Percentiles rank a stretch among this genome's conserved stretches.
Evolutionary conservation across 2,888 invertebrate species (phyloP).

Genomic region (Scaptomyza polygonia): DNA sequence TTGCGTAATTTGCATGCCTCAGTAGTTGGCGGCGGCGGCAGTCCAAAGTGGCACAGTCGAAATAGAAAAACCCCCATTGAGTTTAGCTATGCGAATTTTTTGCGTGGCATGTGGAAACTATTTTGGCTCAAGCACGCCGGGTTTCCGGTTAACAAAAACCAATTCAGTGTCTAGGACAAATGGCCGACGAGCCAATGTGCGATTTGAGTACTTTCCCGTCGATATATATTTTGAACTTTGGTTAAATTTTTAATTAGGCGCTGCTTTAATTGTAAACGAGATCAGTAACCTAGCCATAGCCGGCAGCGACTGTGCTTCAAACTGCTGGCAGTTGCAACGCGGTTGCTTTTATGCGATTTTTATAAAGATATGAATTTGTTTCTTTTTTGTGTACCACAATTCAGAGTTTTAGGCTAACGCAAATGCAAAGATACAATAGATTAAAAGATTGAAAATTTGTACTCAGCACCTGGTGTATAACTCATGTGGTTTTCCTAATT

Average conservation of each 20-base stretch:
- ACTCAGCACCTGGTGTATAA: background rate
- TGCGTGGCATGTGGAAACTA: slow-evolving; percentile 64
- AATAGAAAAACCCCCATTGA: slow-evolving; percentile 39
- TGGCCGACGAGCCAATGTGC: slow-evolving; percentile 33
- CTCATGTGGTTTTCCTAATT: background rate
- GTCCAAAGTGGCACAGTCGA: slow-evolving; percentile 44
- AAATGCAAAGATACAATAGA: background rate
- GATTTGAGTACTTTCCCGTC: slow-evolving; percentile 38
- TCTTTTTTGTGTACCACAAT: slow-evolving; percentile 13
- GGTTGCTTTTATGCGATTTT: slow-evolving; percentile 1
- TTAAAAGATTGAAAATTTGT: background rate
- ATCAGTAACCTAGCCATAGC: slow-evolving; percentile 36
- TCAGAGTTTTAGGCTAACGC: slow-evolving; percentile 1
- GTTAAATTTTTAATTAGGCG: slow-evolving; percentile 59
- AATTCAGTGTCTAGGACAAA: slow-evolving; percentile 77
- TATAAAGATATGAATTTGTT: background rate
- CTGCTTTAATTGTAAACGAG: slow-evolving; percentile 37
- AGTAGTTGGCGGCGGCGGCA: slow-evolving; percentile 39
- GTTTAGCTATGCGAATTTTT: slow-evolving; percentile 63
- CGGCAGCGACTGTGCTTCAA: slow-evolving; percentile 1
- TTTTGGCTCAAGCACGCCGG: slow-evolving; percentile 43
- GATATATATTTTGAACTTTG: slow-evolving; percentile 12
- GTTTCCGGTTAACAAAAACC: slow-evolving; percentile 68
- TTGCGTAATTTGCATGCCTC: slow-evolving; percentile 76
- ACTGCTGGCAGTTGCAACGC: slow-evolving; percentile 18